phyloP scores from a whole-genome alignment of 2,797 vertebrate genomes.

The Alca torda region DNA sequence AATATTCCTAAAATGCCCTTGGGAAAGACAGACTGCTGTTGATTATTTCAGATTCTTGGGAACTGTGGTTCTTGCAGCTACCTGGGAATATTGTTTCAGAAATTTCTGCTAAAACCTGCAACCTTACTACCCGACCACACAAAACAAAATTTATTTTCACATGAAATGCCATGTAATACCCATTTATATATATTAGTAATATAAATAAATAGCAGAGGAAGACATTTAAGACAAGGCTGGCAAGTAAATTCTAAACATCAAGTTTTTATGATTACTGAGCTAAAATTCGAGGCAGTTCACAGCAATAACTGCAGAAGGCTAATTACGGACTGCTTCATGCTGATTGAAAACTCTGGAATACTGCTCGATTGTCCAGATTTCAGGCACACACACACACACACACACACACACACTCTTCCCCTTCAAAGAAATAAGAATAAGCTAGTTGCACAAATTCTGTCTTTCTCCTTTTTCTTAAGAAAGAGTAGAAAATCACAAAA shows the following conservation, averaged over 20 bases:
- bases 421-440: background rate
- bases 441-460: background rate
- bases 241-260: background rate
- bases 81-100: background rate
- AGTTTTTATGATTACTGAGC: background rate
- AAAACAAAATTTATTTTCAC: background rate
- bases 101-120: background rate
- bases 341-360: background rate
- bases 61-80: background rate
- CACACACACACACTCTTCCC: too few species aligned
- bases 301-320: background rate
- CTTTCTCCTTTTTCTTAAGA: background rate
- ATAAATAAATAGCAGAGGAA: background rate
- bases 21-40: slow-evolving; percentile 18
- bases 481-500: background rate
- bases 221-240: background rate
- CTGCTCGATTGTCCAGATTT: background rate
- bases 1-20: slow-evolving; percentile 41
- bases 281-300: slow-evolving; percentile 9
- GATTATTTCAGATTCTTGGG: background rate
- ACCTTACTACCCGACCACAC: background rate
- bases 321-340: background rate
- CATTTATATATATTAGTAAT: background rate
- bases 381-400: background rate
- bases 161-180: background rate